Conservation (phyloP, 2,113 vertebrate genomes). For the Eublepharis macularius region DNA sequence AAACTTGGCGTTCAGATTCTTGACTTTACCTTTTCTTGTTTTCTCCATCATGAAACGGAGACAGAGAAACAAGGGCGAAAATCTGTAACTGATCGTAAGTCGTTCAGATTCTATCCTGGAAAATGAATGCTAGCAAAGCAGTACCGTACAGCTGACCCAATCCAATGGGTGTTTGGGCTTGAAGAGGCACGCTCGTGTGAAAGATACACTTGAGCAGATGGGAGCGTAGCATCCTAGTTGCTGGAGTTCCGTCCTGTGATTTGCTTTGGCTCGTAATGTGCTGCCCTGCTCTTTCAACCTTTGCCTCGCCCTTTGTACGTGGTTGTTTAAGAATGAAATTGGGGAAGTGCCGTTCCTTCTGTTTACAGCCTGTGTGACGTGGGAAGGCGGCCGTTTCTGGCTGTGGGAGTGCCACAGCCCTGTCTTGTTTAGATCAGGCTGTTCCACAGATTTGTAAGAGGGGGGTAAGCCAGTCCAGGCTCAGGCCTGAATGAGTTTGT, state of each 20-base stretch:
- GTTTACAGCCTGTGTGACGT: too few relatives aligned
- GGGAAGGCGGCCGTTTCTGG: background rate
- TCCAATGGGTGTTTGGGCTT: background rate
- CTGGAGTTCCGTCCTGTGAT: background rate
- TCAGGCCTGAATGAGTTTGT: background rate
- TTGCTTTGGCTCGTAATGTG: too few relatives aligned
- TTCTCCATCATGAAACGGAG: background rate
- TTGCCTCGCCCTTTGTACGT: background rate
- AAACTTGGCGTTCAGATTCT: background rate
- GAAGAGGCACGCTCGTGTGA: background rate
- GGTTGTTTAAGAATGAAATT: background rate
- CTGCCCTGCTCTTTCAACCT: background rate
- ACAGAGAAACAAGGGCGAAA: too few relatives aligned
- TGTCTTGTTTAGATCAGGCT: background rate
- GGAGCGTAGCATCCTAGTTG: background rate
- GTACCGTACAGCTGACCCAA: too few relatives aligned
- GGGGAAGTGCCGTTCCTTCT: background rate
- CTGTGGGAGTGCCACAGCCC: background rate
- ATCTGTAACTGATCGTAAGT: too few relatives aligned
- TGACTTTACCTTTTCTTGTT: background rate
- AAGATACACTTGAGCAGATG: background rate
- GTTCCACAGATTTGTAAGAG: background rate
- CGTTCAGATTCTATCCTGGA: background rate
- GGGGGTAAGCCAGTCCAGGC: background rate
- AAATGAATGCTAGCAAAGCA: background rate